Base-by-base conservation (phyloP, 2,888 invertebrate genomes). In the Acleris emargana region DNA sequence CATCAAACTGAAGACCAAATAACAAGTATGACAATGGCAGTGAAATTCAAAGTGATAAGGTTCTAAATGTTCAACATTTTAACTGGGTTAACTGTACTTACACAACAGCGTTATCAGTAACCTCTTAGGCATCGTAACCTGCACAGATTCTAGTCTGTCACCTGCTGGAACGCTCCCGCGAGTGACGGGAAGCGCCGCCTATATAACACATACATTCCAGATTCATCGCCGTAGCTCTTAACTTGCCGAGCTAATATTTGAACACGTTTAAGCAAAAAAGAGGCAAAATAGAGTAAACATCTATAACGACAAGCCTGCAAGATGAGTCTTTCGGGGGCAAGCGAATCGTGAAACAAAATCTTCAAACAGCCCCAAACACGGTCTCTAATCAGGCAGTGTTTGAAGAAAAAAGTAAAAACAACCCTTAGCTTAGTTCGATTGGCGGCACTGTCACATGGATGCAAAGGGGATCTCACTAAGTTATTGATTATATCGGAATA, bases 401-500 rank as follows among this genome's bases (percentile, higher is more conserved):
- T 91, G 91, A 88, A 89, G 87, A 89, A 86, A 82, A 86, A 81
- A 82, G 81, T 76, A 82, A 86, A 84, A 84, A 81, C 81, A 82
- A 85, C 86, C 88, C 86, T 87, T 85, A 82, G 83, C 76, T 72
- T 72, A 66, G 74, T 84, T 84, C 88, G 89, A 87, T 89, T 85
- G 88, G 82, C 86, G 84, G 82, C 89, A 89, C 90, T 92, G 92
- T 91, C 92, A 91, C 91, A 86, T 83, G 89, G 89, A 92, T 91
- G 92, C 91, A 91, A 92, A 92, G 91, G 91, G 92, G 91, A 92
- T 92, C 90, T 89, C 84, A 87, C 90, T 91, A 91, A 91, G 92
- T 93, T 93, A 93, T 93, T 92, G 93, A 93, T 93, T 93, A 93
- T 93, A 93, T 93, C 87, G 93, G 88, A 92, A 92, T 92, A 92